phyloP scores from a whole-genome alignment of 1,140 invertebrate genomes.

The Glossosoma conforme region DNA sequence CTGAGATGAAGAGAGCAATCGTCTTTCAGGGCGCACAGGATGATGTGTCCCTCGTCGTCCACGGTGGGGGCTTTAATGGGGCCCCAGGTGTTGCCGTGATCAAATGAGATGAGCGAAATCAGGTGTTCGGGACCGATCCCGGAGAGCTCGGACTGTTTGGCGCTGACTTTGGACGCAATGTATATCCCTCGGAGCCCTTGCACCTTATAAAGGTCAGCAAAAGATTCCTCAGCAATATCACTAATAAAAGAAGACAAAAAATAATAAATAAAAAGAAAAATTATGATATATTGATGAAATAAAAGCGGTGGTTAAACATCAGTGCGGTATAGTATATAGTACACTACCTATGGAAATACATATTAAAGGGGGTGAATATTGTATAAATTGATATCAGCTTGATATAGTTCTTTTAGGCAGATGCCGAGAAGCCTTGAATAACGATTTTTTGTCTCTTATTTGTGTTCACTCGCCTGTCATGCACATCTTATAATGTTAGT shows the following conservation, averaged over 20 bases:
- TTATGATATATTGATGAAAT: no score
- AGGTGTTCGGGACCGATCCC: slow-evolving; percentile 72
- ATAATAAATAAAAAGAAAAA: neutral
- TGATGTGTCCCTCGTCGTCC: slow-evolving; percentile 60
- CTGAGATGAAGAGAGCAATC: slow-evolving; percentile 81
- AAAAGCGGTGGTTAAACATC: no score
- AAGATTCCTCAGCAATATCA: slow-evolving; percentile 70
- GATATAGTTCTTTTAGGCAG: no score
- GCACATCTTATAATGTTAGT: no score
- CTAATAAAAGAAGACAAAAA: slow-evolving; percentile 44
- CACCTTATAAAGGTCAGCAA: slow-evolving; percentile 87
- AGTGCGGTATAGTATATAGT: slow-evolving; percentile 1
- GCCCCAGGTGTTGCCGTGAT: slow-evolving; percentile 81
- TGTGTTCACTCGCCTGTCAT: no score
- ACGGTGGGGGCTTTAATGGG: slow-evolving; percentile 61
- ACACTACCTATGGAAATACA: neutral
- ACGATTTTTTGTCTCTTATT: no score
- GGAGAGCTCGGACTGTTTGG: slow-evolving; percentile 44
- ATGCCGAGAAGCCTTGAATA: no score
- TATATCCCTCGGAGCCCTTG: slow-evolving; percentile 83
- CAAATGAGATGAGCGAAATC: slow-evolving; percentile 78
- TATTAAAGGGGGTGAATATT: no score
- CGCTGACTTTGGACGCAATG: slow-evolving; percentile 77
- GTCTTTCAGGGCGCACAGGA: slow-evolving; percentile 57
- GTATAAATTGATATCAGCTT: no score